A percentile compares a stretch with the other conserved stretches of the same genome.
These are phyloP conservation scores for Ryuthela nishihirai DNA, from an alignment of 2,888 invertebrate species.

Conservation along the genomic window DNA sequence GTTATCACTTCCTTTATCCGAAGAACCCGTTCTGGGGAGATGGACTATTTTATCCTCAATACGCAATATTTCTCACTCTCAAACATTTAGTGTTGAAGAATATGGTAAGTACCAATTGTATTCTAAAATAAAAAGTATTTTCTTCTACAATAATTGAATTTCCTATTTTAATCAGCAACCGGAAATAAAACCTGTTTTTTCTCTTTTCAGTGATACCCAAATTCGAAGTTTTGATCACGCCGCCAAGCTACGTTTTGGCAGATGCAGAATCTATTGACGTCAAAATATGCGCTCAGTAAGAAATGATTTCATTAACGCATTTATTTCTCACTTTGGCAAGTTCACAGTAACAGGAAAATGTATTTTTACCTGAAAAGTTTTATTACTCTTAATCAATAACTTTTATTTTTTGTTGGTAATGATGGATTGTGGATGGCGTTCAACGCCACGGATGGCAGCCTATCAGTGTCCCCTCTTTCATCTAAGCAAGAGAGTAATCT, in stretches of 20 bases:
- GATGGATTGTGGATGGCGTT: too few species aligned
- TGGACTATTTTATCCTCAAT: constrained; percentile 47
- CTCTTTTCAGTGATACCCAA: constrained; percentile 69
- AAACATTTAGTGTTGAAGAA: constrained; percentile 56
- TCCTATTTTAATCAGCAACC: neutral
- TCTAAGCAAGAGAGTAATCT: too few species aligned
- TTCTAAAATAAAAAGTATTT: neutral
- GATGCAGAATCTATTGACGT: constrained; percentile 51
- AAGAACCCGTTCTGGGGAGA: constrained; percentile 50
- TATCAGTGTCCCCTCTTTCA: too few species aligned
- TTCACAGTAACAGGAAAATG: too few species aligned
- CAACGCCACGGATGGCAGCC: too few species aligned
- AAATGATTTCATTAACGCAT: too few species aligned
- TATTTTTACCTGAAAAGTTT: too few species aligned
- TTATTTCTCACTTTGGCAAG: too few species aligned
- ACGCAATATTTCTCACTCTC: constrained; percentile 1
- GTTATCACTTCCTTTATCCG: constrained; percentile 46
- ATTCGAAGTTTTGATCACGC: constrained; percentile 79
- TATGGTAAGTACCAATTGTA: constrained; percentile 46
- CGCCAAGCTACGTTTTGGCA: constrained; percentile 69
- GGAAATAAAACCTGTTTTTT: constrained; percentile 49
- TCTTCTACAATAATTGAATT: neutral
- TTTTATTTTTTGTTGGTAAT: too few species aligned
- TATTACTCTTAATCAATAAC: too few species aligned
- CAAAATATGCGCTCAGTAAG: constrained; percentile 60